Evolutionary conservation across 2,797 vertebrate genomes (phyloP), one percentile per base, ranked within the genome.

Genomic region (Spea hammondii): DNA sequence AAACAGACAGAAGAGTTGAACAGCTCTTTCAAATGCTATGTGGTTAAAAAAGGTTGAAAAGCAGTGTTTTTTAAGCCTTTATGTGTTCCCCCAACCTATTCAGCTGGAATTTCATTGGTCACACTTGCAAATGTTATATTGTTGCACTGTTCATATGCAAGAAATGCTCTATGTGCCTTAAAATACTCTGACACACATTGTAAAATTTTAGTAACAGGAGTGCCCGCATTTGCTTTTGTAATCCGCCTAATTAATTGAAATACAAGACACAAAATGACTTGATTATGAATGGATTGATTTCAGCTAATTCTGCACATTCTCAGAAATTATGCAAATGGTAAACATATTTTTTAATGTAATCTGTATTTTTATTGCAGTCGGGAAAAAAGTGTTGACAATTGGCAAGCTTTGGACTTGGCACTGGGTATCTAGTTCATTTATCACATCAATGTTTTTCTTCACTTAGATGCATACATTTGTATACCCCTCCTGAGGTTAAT

Each of bases 251-350:
- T 32, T 32, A 32, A 32, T 32, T 32, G 32, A 32, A 32, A 32
- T 32, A 32, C 32, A 32, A 32, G 14, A 62, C 50, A 71, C 65
- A 14, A 78, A 57, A 66, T 66, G 14, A 72, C 51, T 71, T 13
- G 62, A 66, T 72, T 72, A 78, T 59, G 54, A 57, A 72, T 78
- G 11, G 44, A 49, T 72, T 67, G 45, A 12, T 59, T 67, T 73
- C 62, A 73, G 77, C 55, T 68, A 73, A 73, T 74, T 69, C 71
- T 73, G 70, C 70, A 79, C 77, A 70, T 79, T 79, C 64, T 53
- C 53, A 67, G 70, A 51, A 79, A 67, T 50, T 73, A 79, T 79
- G 70, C 71, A 79, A 68, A 65, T 68, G 8, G 13, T 6, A 44
- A 51, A 68, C 73, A 73, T 79, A 55, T 68, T 73, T 79, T 73